Evolutionary conservation across 37 sponge, comb jelly and placozoan genomes (phyloP).

Genomic region (Ianthella basta): DNA sequence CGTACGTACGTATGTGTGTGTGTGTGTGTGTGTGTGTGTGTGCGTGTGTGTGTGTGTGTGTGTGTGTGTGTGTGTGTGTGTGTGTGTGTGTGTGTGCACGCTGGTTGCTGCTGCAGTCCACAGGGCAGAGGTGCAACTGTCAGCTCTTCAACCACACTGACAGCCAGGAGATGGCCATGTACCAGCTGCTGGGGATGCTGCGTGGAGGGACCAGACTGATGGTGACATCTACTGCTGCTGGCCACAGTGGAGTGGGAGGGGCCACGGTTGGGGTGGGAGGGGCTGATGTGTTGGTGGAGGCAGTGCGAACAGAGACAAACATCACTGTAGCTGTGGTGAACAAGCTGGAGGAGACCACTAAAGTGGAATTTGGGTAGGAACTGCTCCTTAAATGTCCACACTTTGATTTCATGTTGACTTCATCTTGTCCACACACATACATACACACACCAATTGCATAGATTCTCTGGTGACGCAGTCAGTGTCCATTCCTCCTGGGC

Average conservation of each 20-base stretch:
- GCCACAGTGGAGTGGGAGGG: not conserved
- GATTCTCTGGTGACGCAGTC: not conserved
- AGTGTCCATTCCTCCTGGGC: constrained; percentile 18
- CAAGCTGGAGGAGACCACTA: not conserved
- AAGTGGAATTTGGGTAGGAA: not conserved
- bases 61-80: not conserved
- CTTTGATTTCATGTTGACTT: not conserved
- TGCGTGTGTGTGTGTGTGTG: not conserved
- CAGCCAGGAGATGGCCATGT: constrained; percentile 23
- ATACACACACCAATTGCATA: not conserved
- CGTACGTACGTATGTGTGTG: not conserved
- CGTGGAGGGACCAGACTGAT: constrained; percentile 29
- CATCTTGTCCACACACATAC: not conserved
- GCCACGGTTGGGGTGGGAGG: not conserved
- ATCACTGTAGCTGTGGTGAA: constrained; percentile 11
- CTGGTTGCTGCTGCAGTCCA: not conserved
- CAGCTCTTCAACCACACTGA: not conserved
- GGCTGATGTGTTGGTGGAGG: not conserved
- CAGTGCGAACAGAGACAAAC: not conserved
- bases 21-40: not conserved
- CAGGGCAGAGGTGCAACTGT: constrained; percentile 6
- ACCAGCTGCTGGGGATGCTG: constrained; percentile 34
- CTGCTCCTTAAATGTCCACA: not conserved
- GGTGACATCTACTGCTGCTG: not conserved
- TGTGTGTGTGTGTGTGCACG: not conserved